phyloP scores from a whole-genome alignment of 2,888 invertebrate genomes.

The Sceliomorpha sp. region DNA sequence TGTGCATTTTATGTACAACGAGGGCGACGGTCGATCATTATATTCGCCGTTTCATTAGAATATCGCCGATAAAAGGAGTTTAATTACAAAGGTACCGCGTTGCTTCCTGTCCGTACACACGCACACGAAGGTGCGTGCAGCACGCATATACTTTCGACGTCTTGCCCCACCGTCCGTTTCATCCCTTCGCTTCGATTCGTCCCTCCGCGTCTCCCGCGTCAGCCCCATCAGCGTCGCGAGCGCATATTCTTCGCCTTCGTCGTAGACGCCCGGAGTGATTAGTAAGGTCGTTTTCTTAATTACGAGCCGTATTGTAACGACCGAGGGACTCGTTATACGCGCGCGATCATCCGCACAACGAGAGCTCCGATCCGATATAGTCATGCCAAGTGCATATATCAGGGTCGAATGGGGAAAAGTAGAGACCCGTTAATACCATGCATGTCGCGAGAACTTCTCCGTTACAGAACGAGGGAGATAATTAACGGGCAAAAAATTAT shows the following conservation, averaged over 20 bases:
- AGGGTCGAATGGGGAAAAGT: slow-evolving; percentile 15
- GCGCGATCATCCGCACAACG: slow-evolving; percentile 59
- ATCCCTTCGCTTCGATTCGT: slow-evolving; percentile 29
- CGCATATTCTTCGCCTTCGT: slow-evolving; percentile 47
- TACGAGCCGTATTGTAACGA: slow-evolving; percentile 60
- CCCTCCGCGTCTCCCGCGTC: too few species aligned
- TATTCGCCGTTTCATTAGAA: slow-evolving; percentile 73
- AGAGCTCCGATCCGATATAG: slow-evolving; percentile 30
- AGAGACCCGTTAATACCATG: slow-evolving; percentile 30
- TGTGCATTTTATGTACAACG: slow-evolving; percentile 28
- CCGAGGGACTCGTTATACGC: slow-evolving; percentile 57
- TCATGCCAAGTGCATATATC: slow-evolving; percentile 34
- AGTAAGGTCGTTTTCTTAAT: slow-evolving; percentile 72
- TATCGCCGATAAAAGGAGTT: slow-evolving; percentile 72
- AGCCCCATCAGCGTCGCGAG: too few species aligned
- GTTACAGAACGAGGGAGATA: slow-evolving; percentile 36
- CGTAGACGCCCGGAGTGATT: slow-evolving; percentile 64
- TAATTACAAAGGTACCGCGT: slow-evolving; percentile 71
- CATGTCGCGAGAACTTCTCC: slow-evolving; percentile 27
- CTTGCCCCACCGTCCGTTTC: slow-evolving; percentile 38
- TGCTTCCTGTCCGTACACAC: slow-evolving; percentile 65
- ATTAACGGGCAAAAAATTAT: slow-evolving; percentile 30
- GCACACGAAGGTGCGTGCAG: slow-evolving; percentile 61
- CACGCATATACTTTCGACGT: slow-evolving; percentile 63
- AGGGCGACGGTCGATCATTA: slow-evolving; percentile 67